Evolutionary conservation across 2,888 invertebrate genomes (phyloP).

Genomic region (Strigamia crassipes): DNA sequence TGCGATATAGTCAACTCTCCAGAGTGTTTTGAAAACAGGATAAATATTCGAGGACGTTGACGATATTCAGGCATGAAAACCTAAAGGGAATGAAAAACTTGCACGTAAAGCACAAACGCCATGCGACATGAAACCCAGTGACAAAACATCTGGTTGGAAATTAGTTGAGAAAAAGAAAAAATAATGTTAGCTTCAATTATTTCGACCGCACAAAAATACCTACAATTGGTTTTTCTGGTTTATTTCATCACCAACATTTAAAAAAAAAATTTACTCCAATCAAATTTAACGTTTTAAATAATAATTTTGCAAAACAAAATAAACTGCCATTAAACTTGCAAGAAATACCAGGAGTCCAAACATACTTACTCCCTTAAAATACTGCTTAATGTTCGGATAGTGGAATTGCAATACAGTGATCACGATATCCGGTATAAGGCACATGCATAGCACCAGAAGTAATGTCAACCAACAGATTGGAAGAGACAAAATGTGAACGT

Average conservation of each 20-base stretch:
- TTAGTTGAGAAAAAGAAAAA: neutral
- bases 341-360: neutral
- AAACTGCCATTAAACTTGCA: conserved; percentile 31
- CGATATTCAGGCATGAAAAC: conserved; percentile 39
- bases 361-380: conserved; percentile 41
- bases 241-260: neutral
- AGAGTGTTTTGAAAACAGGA: conserved; percentile 43
- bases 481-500: conserved; percentile 66
- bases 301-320: conserved; percentile 9
- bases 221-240: neutral
- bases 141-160: neutral
- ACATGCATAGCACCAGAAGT: conserved; percentile 61
- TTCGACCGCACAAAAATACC: neutral
- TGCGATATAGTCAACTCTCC: conserved; percentile 36
- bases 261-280: neutral
- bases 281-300: neutral
- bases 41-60: conserved; percentile 35
- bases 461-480: conserved; percentile 68
- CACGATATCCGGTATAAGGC: conserved; percentile 66
- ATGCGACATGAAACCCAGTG: neutral
- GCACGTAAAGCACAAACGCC: neutral
- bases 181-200: neutral
- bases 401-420: conserved; percentile 49
- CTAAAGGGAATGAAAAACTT: conserved; percentile 33
- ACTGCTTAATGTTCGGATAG: neutral